These are phyloP conservation scores for Talpa occidentalis DNA, from an alignment of 2,113 vertebrate genomes.

Conservation along the genomic window DNA sequence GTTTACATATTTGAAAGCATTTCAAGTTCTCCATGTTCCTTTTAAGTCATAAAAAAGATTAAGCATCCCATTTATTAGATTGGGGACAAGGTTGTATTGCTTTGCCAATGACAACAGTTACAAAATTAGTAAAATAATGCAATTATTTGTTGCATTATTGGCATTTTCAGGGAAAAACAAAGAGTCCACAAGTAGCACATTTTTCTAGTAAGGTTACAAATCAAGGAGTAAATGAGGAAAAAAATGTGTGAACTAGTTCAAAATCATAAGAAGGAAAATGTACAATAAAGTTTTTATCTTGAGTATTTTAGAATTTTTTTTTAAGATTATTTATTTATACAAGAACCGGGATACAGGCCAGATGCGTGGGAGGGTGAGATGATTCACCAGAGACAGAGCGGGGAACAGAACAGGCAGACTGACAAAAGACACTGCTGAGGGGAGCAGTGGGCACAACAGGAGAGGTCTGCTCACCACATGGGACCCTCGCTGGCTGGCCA, in stretches of 20 bases:
- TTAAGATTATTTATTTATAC: too few relatives aligned
- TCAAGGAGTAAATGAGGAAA: background rate
- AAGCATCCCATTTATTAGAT: constrained; percentile 59
- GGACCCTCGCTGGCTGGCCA: too few relatives aligned
- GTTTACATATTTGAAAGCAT: constrained; percentile 62
- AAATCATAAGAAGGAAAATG: background rate
- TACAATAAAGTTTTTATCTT: background rate
- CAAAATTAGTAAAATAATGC: constrained; percentile 49
- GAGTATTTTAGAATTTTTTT: background rate
- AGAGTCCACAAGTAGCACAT: background rate
- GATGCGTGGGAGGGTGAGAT: too few relatives aligned
- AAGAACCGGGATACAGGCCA: too few relatives aligned
- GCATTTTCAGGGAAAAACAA: background rate
- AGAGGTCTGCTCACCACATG: too few relatives aligned
- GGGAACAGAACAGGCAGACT: too few relatives aligned
- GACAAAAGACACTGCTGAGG: too few relatives aligned
- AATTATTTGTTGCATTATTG: background rate
- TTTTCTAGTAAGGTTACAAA: background rate
- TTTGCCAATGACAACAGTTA: constrained; percentile 17
- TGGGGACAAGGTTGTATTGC: constrained; percentile 40
- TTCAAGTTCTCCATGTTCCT: constrained; percentile 57
- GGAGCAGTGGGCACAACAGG: too few relatives aligned
- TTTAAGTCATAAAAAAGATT: constrained; percentile 69
- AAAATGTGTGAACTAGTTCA: background rate
- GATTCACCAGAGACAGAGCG: too few relatives aligned